Evolutionary conservation across 2,888 invertebrate genomes (phyloP).

Genomic region (Isoperla grammatica): DNA sequence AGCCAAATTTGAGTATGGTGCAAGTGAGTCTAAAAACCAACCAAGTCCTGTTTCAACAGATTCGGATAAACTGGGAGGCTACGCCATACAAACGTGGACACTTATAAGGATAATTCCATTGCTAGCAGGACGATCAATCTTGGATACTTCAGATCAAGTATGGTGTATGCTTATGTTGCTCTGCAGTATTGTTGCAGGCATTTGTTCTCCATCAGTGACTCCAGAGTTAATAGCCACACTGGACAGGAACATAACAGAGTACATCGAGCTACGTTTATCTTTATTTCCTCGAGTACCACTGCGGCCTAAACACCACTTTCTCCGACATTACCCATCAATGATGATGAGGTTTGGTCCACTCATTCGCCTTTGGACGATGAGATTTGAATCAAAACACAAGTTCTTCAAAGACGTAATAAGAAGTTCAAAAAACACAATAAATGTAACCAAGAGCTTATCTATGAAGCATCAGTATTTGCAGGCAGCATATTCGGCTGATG

Average conservation of each 20-base stretch:
- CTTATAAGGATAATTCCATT: neutral
- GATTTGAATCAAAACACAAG: slow-evolving; percentile 27
- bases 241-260: neutral
- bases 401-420: slow-evolving; percentile 23
- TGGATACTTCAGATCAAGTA: neutral
- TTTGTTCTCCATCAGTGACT: neutral
- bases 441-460: slow-evolving; percentile 23
- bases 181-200: neutral
- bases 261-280: neutral
- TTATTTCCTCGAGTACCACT: neutral
- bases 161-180: slow-evolving; percentile 1
- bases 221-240: neutral
- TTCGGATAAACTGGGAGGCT: slow-evolving; percentile 2
- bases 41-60: neutral
- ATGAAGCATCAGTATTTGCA: slow-evolving; percentile 20
- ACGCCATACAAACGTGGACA: slow-evolving; percentile 7
- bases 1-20: neutral
- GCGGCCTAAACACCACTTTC: slow-evolving; percentile 26
- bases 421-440: slow-evolving; percentile 19
- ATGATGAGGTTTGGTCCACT: slow-evolving; percentile 25
- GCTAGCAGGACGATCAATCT: neutral
- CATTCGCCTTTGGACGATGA: slow-evolving; percentile 14
- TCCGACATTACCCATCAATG: slow-evolving; percentile 22
- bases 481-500: neutral
- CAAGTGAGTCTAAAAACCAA: neutral